Evolutionary conservation across 2,113 vertebrate genomes (phyloP).

Genomic region (Daboia siamensis): DNA sequence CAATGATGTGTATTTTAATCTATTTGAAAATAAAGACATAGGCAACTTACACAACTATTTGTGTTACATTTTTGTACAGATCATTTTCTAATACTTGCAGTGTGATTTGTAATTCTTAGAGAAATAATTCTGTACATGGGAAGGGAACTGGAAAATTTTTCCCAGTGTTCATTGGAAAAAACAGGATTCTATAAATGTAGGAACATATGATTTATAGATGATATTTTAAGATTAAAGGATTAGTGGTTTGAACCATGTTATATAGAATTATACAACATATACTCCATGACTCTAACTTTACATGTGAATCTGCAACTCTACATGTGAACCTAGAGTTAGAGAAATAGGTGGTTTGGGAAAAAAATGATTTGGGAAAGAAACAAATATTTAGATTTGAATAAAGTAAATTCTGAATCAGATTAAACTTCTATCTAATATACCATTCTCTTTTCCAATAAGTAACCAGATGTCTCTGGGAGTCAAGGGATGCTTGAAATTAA

Average conservation of each 20-base stretch:
- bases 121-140: neutral
- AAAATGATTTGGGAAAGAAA: neutral
- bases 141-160: neutral
- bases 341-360: neutral
- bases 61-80: neutral
- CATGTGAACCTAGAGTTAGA: neutral
- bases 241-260: neutral
- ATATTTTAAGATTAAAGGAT: neutral
- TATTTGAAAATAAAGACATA: constrained; percentile 48
- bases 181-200: neutral
- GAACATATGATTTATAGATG: neutral
- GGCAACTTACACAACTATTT: neutral
- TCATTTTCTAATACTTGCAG: neutral
- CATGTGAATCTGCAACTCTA: too few relatives aligned
- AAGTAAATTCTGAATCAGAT: neutral
- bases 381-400: neutral
- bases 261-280: neutral
- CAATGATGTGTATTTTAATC: constrained; percentile 28
- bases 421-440: neutral
- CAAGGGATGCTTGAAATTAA: neutral
- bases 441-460: neutral
- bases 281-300: neutral
- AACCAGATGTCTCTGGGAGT: neutral
- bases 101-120: neutral
- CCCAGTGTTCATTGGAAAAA: neutral